Conservation (phyloP, 2,797 vertebrate species). For the Muraenolepis orangiensis region DNA sequence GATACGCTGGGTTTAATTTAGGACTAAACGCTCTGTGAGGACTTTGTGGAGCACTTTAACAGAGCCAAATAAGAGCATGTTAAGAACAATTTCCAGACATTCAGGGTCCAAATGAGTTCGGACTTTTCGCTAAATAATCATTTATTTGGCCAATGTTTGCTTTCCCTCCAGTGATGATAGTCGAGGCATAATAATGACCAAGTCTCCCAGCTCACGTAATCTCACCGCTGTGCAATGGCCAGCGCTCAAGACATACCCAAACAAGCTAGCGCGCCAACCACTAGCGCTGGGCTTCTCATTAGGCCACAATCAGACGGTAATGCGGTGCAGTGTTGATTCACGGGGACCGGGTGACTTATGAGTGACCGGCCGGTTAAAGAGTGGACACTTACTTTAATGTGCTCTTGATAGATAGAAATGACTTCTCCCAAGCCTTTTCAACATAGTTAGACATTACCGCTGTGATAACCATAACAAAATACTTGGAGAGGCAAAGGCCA, state of each 20-base stretch:
- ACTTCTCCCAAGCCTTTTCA: conserved; percentile 44
- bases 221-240: neutral
- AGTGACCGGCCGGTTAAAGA: conserved; percentile 53
- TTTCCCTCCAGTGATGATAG: neutral
- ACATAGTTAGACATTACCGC: conserved; percentile 58
- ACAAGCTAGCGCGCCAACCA: conserved; percentile 18
- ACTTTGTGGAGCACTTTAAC: neutral
- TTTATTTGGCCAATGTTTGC: neutral
- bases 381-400: conserved; percentile 55
- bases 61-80: neutral
- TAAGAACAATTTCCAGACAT: neutral
- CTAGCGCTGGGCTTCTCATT: conserved; percentile 44
- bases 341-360: conserved; percentile 49
- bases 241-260: conserved; percentile 13
- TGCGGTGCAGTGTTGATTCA: conserved; percentile 58
- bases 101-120: neutral
- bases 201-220: neutral
- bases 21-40: neutral
- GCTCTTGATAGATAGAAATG: conserved; percentile 58
- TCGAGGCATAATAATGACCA: neutral
- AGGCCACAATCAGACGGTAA: conserved; percentile 59
- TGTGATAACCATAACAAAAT: conserved; percentile 62
- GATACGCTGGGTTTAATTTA: neutral
- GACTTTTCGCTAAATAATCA: neutral
- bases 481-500: conserved; percentile 54